A percentile compares a stretch with the other conserved stretches of the same genome.
phyloP scores from a whole-genome alignment of 2,797 vertebrate species.

The Alosa sapidissima region DNA sequence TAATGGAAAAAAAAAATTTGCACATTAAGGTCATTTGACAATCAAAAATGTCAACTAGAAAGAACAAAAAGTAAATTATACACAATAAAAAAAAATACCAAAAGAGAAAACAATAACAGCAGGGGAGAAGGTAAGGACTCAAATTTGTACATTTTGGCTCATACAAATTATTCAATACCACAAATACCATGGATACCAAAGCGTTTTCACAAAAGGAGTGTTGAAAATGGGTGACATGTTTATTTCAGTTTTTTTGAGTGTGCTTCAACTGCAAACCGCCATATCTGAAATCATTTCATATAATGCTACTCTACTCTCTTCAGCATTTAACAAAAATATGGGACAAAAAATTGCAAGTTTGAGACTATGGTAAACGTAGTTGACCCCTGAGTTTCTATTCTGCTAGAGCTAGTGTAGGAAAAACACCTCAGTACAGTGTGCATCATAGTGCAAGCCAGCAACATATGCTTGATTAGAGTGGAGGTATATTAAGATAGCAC shows the following conservation, averaged over 20 bases:
- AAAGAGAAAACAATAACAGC: constrained; percentile 42
- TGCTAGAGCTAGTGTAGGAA: constrained; percentile 81
- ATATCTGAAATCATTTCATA: constrained; percentile 63
- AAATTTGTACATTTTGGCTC: constrained; percentile 74
- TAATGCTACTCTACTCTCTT: constrained; percentile 50
- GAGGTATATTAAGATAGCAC: constrained; percentile 85
- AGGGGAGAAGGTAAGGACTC: constrained; percentile 3
- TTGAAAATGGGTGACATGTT: constrained; percentile 61
- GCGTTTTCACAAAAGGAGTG: constrained; percentile 75
- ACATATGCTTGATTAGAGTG: constrained; percentile 77
- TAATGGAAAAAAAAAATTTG: constrained; percentile 53
- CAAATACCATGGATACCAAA: constrained; percentile 56
- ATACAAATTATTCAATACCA: constrained; percentile 67
- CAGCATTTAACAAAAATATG: constrained; percentile 48
- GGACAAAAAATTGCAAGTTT: constrained; percentile 68
- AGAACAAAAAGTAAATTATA: constrained; percentile 66
- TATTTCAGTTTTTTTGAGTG: constrained; percentile 62
- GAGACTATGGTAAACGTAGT: constrained; percentile 81
- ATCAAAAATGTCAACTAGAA: constrained; percentile 54
- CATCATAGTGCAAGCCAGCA: constrained; percentile 85
- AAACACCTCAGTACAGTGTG: constrained; percentile 83
- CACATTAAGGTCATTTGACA: constrained; percentile 3
- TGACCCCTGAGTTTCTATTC: constrained; percentile 86
- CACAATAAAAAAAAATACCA: constrained; percentile 56
- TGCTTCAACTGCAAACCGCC: constrained; percentile 66